Base-by-base conservation (phyloP, 53 echinoderm and acorn worm genomes). In the Arbacia lixula region DNA sequence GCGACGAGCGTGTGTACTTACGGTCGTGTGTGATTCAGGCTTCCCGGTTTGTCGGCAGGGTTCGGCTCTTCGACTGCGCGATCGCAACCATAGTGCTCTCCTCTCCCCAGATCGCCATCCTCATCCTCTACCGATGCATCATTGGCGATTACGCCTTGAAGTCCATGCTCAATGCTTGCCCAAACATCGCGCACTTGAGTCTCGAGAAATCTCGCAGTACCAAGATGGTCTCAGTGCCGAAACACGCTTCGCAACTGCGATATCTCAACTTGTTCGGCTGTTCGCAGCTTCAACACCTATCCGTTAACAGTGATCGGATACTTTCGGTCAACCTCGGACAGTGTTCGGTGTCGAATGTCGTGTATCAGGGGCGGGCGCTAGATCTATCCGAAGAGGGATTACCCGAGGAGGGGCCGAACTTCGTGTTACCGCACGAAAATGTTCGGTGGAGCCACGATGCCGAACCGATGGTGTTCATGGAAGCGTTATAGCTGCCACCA, bases 201-300 rank as follows among this genome's bases (percentile, higher is more conserved):
- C 63, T 96, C 6, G 97, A 96, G 79, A 91, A 92, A 67, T 93
- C 93, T 78, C 85, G 88, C 66, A 89, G 88, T 1, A 60, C 91
- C 64, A 90, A 79, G 29, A 85, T 81, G 24, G 87, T 94, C 17
- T 83, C 82, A 31, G 42, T 89, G 33, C 88, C 93, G 1, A 53
- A 86, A 25, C 65, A 85, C 20, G 85, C 93, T 4, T 32, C 89
- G 21, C 56, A 66, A n/a, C 63, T 96, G 3, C 75, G 72, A 30
- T 96, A 91, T 53, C 77, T 96, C 27, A 96, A 96, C 51, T 79
- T 96, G 32, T 96, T 89, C 53, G 97, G 90, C 2, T 96, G 97
- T 41, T 85, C 94, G 25, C 69, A 89, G 38, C 63, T 93, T 3
- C 79, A 84, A 5, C 68, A 86, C 19, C 79, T 96, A 1, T 58